A percentile compares a stretch with the other conserved stretches of the same genome.
phyloP scores from a whole-genome alignment of 2,113 vertebrate genomes.

The Mesocricetus auratus region DNA sequence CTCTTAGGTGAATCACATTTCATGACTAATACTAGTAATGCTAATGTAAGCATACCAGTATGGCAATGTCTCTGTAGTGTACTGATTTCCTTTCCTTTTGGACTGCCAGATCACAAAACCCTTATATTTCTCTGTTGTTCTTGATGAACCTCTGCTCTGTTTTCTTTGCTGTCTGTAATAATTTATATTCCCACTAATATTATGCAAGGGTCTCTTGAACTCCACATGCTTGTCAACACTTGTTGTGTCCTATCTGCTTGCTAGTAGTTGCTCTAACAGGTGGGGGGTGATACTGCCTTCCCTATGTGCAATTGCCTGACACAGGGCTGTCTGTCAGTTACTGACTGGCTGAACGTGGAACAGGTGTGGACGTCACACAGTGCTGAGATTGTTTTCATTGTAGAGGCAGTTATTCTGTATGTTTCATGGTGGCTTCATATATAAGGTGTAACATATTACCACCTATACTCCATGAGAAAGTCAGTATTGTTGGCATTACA shows the following conservation, averaged over 20 bases:
- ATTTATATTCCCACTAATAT: neutral
- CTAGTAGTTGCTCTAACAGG: neutral
- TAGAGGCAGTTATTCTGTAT: conserved; percentile 19
- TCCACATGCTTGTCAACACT: neutral
- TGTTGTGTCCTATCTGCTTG: neutral
- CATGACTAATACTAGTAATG: neutral
- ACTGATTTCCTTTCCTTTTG: neutral
- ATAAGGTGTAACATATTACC: conserved; percentile 11
- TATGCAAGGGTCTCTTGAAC: neutral
- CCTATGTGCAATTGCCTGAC: no score
- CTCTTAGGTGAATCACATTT: neutral
- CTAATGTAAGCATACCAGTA: neutral
- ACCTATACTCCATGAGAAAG: neutral
- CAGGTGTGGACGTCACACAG: neutral
- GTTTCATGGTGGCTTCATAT: neutral
- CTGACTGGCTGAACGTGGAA: neutral
- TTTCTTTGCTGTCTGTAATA: neutral
- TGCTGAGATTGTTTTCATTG: neutral
- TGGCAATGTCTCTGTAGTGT: neutral
- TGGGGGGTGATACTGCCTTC: neutral
- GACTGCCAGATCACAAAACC: neutral
- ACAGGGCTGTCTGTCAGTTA: neutral
- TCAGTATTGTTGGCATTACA: neutral
- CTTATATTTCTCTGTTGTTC: neutral
- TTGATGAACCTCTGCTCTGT: neutral